Base-by-base conservation (phyloP, 2,888 invertebrate genomes). In the Phortica okadai region DNA sequence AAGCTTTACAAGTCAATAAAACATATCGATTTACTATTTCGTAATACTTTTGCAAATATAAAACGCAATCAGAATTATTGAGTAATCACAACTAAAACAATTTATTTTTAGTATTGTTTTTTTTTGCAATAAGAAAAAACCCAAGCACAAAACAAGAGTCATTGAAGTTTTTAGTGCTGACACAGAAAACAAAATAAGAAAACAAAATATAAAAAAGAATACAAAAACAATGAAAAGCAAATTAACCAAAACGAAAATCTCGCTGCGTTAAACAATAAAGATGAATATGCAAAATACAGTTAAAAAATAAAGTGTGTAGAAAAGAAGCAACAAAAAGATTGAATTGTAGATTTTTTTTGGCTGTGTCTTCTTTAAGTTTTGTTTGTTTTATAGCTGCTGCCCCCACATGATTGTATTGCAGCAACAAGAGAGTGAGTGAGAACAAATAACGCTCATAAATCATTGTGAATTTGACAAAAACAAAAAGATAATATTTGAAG, bases 181-280 rank as follows among this genome's bases (percentile, higher is more conserved):
- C 25, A 25, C 62, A 25, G 62, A 62, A 62, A 25, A 16, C 8
- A 10, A n/a, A 62, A 10, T 16, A 4, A 21, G 8, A 8, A 62
- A 8, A 10, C 4, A 6, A 4, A n/a, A n/a, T n/a, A n/a, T n/a
- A 62, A 3, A n/a, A 16, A 62, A 62, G n/a, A 62, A 62, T 62
- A n/a, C 62, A 62, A 62, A 10, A 10, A 8, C 14, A 16, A n/a
- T 10, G 16, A 2, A 62, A 62, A 62, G 62, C 62, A 62, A 62
- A 62, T 62, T 56, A 10, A 62, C 66, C 66, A 66, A 33, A 41
- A 33, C 66, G 41, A 33, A 66, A 66, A 33, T 41, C 66, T 33
- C 2, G 21, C 62, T 11, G 62, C 25, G 8, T 62, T 62, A 2
- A 62, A 16, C 50, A 50, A 14, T 50, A 50, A 14, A 50, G 50